Conservation (phyloP, 92 coral and sea anemone genomes). For the Pocillopora grandis region DNA sequence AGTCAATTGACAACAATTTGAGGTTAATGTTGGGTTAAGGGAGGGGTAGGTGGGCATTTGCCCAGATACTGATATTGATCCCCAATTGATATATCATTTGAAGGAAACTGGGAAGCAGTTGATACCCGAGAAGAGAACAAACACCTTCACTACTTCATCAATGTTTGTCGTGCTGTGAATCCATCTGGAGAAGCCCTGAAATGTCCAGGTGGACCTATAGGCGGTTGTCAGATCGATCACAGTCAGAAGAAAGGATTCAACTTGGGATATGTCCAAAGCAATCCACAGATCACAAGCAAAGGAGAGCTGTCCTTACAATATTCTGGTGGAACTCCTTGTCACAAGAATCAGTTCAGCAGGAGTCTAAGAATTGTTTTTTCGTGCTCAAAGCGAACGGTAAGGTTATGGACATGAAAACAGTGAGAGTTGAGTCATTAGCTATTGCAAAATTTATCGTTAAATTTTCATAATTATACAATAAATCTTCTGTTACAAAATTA, state of each 20-base stretch:
- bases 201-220: constrained; percentile 78
- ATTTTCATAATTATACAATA: too few species aligned
- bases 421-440: neutral
- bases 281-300: constrained; percentile 55
- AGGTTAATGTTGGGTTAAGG: too few species aligned
- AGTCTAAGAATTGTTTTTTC: constrained; percentile 85
- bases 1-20: too few species aligned
- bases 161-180: constrained; percentile 78
- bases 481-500: neutral
- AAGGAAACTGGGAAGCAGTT: constrained; percentile 98
- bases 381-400: constrained; percentile 74
- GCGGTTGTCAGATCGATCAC: constrained; percentile 87
- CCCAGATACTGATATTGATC: too few species aligned
- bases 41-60: too few species aligned
- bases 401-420: neutral
- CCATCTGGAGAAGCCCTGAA: constrained; percentile 22
- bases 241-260: constrained; percentile 51
- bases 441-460: too few species aligned
- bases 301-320: constrained; percentile 73
- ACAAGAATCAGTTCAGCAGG: constrained; percentile 59
- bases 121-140: constrained; percentile 69
- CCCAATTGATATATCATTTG: neutral
- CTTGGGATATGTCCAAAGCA: constrained; percentile 78
- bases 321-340: constrained; percentile 86
- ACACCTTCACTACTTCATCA: constrained; percentile 89